Evolutionary conservation across 2,113 vertebrate species (phyloP).

Genomic region (Indicator maculatus): DNA sequence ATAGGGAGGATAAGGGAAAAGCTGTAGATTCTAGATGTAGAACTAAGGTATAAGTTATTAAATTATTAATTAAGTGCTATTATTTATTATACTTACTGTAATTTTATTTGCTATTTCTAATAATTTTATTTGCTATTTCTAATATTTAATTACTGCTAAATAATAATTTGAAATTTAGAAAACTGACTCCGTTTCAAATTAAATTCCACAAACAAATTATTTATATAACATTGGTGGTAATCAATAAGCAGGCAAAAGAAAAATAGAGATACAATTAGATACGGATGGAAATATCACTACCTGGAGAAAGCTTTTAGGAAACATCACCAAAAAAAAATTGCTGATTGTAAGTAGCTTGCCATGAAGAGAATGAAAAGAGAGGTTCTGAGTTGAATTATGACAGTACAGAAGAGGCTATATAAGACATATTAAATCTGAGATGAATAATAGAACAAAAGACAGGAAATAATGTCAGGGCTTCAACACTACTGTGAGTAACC

Average conservation of each 20-base stretch:
- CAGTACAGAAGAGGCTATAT: neutral
- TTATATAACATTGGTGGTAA: neutral
- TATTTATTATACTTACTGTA: neutral
- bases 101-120: neutral
- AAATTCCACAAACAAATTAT: neutral
- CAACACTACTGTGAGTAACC: neutral
- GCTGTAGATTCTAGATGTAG: neutral
- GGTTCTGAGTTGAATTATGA: neutral
- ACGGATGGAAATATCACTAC: neutral
- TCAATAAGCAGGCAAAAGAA: neutral
- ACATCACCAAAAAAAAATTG: neutral
- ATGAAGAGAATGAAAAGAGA: neutral
- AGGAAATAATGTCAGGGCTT: neutral
- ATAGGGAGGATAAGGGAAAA: neutral
- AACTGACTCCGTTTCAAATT: neutral
- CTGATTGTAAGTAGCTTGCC: neutral
- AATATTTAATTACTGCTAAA: neutral
- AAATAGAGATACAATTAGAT: neutral
- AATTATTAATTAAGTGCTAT: neutral
- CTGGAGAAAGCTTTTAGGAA: neutral
- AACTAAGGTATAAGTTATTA: neutral
- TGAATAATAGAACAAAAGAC: neutral
- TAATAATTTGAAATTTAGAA: neutral
- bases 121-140: neutral
- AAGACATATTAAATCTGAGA: neutral